Conservation (phyloP, 2,113 vertebrate species). For the Mionectes macconnelli region DNA sequence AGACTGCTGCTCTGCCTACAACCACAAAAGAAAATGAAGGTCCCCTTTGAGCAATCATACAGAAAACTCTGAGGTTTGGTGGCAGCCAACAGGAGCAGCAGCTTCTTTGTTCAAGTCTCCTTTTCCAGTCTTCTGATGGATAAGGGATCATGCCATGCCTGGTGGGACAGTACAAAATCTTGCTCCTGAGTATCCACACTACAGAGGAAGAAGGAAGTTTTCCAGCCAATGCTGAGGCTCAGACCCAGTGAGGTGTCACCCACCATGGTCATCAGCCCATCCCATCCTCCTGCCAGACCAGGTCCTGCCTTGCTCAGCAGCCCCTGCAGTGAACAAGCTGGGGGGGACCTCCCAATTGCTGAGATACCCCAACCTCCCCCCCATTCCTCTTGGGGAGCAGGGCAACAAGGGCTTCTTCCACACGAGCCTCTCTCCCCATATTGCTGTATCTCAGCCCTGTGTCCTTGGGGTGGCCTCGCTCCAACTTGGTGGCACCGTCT, state of each 20-base stretch:
- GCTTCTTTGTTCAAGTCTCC: neutral
- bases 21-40: neutral
- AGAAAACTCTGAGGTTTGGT: neutral
- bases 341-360: neutral
- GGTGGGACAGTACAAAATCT: neutral
- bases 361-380: neutral
- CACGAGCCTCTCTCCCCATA: rapidly evolving
- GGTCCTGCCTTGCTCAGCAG: neutral
- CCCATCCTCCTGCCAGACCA: neutral
- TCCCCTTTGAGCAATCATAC: neutral
- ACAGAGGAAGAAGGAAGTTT: neutral
- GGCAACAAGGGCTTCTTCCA: neutral
- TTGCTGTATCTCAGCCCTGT: rapidly evolving
- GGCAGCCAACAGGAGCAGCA: neutral
- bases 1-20: neutral
- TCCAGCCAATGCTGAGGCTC: rapidly evolving
- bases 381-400: rapidly evolving
- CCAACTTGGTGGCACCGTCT: rapidly evolving
- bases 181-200: neutral
- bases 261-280: rapidly evolving
- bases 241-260: rapidly evolving
- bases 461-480: neutral
- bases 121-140: neutral
- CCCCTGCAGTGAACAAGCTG: neutral
- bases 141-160: neutral